phyloP scores from a whole-genome alignment of 2,797 vertebrate genomes.

The Propithecus perrieri region DNA sequence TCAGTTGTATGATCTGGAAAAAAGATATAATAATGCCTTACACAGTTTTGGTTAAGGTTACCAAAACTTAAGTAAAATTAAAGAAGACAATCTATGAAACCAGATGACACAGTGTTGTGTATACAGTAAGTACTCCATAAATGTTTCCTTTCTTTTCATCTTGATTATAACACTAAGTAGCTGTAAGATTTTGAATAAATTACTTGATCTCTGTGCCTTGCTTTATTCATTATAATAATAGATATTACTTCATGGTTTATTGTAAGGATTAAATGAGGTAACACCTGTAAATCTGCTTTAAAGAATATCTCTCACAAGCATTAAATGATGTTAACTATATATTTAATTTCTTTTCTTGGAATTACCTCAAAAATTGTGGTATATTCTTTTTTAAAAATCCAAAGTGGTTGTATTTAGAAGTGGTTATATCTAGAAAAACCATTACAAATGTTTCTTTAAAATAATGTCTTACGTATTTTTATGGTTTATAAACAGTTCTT shows the following conservation, averaged over 20 bases:
- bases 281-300: not conserved
- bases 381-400: constrained; percentile 16
- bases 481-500: not conserved
- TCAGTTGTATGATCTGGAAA: not conserved
- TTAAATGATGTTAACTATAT: not conserved
- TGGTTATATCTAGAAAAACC: not conserved
- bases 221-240: not conserved
- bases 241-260: not conserved
- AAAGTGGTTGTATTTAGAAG: not conserved
- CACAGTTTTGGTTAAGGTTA: not conserved
- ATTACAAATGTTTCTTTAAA: not conserved
- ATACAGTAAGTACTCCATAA: not conserved
- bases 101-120: not conserved
- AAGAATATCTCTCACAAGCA: not conserved
- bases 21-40: not conserved
- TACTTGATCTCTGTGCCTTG: not conserved
- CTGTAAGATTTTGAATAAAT: not conserved
- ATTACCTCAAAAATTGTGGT: not conserved
- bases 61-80: not conserved
- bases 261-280: not conserved
- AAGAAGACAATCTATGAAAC: not conserved
- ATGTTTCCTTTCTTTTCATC: not conserved
- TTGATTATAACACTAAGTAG: not conserved
- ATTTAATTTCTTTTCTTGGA: not conserved
- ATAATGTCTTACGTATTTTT: not conserved